Evolutionary conservation across 2,888 invertebrate species (phyloP).

Genomic region (Deroplatys truncata): DNA sequence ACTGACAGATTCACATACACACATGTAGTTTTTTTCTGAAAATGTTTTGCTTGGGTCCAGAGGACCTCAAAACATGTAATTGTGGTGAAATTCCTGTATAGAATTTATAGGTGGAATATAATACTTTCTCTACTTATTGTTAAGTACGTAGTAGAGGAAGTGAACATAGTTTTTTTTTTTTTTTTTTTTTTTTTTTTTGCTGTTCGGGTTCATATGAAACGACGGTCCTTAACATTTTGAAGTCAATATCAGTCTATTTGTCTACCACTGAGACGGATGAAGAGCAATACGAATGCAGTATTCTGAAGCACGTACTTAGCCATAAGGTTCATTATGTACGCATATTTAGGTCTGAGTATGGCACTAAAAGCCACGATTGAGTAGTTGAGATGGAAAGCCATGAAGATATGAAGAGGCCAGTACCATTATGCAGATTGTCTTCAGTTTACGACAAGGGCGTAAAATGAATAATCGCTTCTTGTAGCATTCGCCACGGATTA

Average conservation of each 20-base stretch:
- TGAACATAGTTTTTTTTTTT: too few species aligned
- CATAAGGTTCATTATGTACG: not conserved
- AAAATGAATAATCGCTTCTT: not conserved
- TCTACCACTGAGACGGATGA: not conserved
- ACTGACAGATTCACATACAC: too few species aligned
- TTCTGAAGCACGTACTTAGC: not conserved
- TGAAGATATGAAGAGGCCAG: not conserved
- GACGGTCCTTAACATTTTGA: not conserved
- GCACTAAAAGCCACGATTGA: not conserved
- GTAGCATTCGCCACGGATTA: not conserved
- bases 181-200: too few species aligned
- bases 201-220: too few species aligned
- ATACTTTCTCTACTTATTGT: too few species aligned
- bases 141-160: too few species aligned
- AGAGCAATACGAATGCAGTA: not conserved
- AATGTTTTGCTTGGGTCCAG: too few species aligned
- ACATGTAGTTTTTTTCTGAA: too few species aligned
- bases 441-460: not conserved
- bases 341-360: not conserved
- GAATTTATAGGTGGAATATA: too few species aligned
- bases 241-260: not conserved
- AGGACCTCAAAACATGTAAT: too few species aligned
- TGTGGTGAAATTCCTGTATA: too few species aligned
- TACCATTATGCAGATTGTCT: not conserved
- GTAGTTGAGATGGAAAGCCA: not conserved